These are phyloP conservation scores for Dromococcyx pavoninus DNA, from an alignment of 2,797 vertebrate species.

Conservation along the genomic window DNA sequence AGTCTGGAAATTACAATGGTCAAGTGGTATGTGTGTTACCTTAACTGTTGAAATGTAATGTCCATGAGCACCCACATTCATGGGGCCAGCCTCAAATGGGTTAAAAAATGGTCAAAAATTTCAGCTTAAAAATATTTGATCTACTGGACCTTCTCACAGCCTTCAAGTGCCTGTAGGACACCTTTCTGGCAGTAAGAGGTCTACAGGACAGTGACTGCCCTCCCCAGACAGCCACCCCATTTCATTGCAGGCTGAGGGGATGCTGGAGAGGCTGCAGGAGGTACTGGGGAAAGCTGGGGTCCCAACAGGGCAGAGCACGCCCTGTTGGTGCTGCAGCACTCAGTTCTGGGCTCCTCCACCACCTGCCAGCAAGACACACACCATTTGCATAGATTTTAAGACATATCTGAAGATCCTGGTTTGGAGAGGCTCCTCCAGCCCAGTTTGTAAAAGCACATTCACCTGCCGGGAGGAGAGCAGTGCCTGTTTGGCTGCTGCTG, in stretches of 20 bases:
- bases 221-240: not conserved
- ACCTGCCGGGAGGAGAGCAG: not conserved
- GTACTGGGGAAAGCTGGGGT: not conserved
- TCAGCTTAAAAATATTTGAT: not conserved
- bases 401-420: not conserved
- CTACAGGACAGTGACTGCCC: not conserved
- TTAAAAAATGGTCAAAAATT: not conserved
- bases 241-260: not conserved
- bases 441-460: not conserved
- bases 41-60: not conserved
- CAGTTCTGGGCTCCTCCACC: not conserved
- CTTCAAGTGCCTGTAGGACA: not conserved
- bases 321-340: fast-evolving
- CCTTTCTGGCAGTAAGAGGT: not conserved
- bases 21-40: not conserved
- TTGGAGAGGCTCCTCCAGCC: not conserved
- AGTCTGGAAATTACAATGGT: not conserved
- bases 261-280: not conserved
- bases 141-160: not conserved
- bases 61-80: not conserved
- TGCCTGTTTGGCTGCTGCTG: not conserved
- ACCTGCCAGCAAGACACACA: fast-evolving
- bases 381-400: not conserved
- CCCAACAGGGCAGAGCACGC: not conserved
- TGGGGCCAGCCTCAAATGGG: not conserved